A percentile compares a stretch with the other conserved stretches of the same genome.
Conservation (phyloP, 2,113 vertebrate species). For the Ramphastos sulfuratus region DNA sequence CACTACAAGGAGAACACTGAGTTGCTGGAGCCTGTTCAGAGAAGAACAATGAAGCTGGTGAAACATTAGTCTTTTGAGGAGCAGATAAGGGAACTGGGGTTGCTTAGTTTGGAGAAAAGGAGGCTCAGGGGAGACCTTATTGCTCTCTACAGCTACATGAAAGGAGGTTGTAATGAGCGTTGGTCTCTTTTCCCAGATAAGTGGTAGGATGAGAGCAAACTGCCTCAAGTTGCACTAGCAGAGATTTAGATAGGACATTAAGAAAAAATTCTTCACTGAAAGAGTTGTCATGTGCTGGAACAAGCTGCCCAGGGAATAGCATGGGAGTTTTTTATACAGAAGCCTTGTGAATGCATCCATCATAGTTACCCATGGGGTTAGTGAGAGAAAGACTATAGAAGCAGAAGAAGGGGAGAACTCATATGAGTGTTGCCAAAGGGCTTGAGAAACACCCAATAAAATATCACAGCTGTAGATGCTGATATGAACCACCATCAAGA, state of each 20-base stretch:
- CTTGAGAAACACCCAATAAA: accelerated
- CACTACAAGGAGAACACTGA: neutral
- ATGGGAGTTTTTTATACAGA: neutral
- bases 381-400: neutral
- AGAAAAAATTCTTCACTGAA: too few relatives aligned
- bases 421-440: neutral
- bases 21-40: neutral
- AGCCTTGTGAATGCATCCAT: neutral
- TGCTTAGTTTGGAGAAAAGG: neutral
- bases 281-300: neutral
- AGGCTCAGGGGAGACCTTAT: neutral
- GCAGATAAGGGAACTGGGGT: neutral
- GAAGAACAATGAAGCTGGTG: neutral
- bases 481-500: neutral
- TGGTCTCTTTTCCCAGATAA: neutral
- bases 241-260: neutral
- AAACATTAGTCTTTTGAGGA: neutral
- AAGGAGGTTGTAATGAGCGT: neutral
- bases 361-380: neutral
- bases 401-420: neutral
- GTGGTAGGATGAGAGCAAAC: neutral
- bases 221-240: neutral
- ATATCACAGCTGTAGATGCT: accelerated
- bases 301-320: neutral
- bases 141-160: neutral